Conservation (phyloP, 1,140 invertebrate genomes). For the Heliothis subflexa region DNA sequence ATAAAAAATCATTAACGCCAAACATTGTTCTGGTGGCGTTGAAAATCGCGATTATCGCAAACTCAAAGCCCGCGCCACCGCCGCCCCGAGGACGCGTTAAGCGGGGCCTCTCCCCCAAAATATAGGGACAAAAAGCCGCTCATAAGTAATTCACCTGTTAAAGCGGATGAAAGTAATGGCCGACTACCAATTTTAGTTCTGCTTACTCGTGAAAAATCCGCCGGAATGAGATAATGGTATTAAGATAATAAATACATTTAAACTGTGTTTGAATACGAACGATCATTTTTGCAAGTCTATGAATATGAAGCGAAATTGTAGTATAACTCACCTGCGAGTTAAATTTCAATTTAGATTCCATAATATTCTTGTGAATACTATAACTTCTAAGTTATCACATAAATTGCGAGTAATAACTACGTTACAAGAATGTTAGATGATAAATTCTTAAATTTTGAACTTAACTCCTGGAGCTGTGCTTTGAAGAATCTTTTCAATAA, state of each 20-base stretch:
- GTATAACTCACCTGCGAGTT: slow-evolving; percentile 13
- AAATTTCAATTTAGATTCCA: slow-evolving; percentile 19
- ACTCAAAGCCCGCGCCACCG: slow-evolving; percentile 29
- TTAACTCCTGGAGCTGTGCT: not conserved
- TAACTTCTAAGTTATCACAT: slow-evolving; percentile 1
- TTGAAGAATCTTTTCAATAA: slow-evolving; percentile 21
- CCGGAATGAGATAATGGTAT: slow-evolving; percentile 36
- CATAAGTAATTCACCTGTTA: slow-evolving; percentile 42
- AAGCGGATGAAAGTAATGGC: slow-evolving; percentile 39
- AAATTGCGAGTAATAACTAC: not conserved
- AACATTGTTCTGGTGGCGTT: slow-evolving; percentile 39
- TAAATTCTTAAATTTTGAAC: slow-evolving; percentile 12
- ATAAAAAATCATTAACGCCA: slow-evolving; percentile 45
- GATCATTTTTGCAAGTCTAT: not conserved
- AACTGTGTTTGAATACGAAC: not conserved
- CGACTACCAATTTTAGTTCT: slow-evolving; percentile 36
- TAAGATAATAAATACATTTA: slow-evolving; percentile 35
- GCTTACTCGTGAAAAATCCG: slow-evolving; percentile 38
- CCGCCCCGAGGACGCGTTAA: slow-evolving; percentile 27
- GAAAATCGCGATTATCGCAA: slow-evolving; percentile 47
- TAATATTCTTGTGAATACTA: slow-evolving; percentile 3
- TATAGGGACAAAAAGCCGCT: slow-evolving; percentile 36
- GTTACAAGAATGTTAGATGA: slow-evolving; percentile 4
- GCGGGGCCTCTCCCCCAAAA: slow-evolving; percentile 33
- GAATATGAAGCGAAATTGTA: slow-evolving; percentile 10